Percentiles rank a stretch among this genome's conserved stretches.
phyloP scores from a whole-genome alignment of 2,888 invertebrate species.

The Drosophila conformis region DNA sequence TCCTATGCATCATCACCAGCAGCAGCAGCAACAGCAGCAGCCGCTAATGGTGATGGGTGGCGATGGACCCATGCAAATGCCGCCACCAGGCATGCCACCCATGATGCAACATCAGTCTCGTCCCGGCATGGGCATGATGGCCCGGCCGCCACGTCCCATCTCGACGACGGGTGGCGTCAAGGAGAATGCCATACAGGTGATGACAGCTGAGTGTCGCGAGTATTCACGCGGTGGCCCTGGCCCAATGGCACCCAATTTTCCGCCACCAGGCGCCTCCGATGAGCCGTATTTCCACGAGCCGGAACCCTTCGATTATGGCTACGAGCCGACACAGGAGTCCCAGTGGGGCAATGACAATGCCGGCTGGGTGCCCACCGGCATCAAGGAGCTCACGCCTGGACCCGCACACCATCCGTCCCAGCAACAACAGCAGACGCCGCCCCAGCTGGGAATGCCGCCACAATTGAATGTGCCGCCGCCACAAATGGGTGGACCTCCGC shows the following conservation, averaged over 20 bases:
- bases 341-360: constrained; percentile 88
- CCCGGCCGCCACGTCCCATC: constrained; percentile 78
- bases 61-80: constrained; percentile 77
- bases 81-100: constrained; percentile 84
- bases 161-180: constrained; percentile 80
- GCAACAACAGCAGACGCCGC: constrained; percentile 70
- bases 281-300: constrained; percentile 85
- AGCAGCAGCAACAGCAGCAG: constrained; percentile 68
- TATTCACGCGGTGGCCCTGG: constrained; percentile 89
- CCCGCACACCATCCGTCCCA: constrained; percentile 83
- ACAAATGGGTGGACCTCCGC: constrained; percentile 77
- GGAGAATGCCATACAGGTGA: constrained; percentile 95
- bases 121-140: constrained; percentile 71
- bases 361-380: constrained; percentile 88
- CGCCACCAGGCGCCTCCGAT: constrained; percentile 80
- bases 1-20: constrained; percentile 66
- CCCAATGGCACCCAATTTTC: constrained; percentile 85
- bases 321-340: constrained; percentile 90
- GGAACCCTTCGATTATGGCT: constrained; percentile 86
- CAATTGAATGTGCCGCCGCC: constrained; percentile 71
- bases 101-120: constrained; percentile 70
- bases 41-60: constrained; percentile 57
- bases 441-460: constrained; percentile 72
- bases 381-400: constrained; percentile 90
- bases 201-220: constrained; percentile 95